phyloP scores from a whole-genome alignment of 2,113 vertebrate genomes.

The Lagopus leucura region DNA sequence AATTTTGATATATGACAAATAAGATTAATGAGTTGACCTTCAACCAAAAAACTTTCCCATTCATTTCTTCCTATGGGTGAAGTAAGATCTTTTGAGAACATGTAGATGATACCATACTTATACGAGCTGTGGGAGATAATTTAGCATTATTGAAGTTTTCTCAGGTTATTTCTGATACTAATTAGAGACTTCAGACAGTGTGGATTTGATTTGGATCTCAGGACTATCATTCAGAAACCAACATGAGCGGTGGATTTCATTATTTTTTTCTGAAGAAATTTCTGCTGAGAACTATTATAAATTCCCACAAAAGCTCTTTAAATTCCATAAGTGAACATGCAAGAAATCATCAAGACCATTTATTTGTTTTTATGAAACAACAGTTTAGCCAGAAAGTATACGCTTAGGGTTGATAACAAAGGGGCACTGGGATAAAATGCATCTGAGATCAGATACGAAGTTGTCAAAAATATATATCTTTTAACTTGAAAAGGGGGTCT shows the following conservation, averaged over 20 bases:
- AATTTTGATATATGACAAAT: neutral
- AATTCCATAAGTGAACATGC: neutral
- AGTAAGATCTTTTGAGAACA: neutral
- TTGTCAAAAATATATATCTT: neutral
- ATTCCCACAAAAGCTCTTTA: neutral
- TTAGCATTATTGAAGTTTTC: neutral
- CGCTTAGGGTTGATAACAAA: neutral
- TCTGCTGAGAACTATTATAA: neutral
- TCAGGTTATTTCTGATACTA: neutral
- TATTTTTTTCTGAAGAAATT: neutral
- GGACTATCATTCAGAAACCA: neutral
- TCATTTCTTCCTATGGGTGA: neutral
- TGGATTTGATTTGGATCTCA: neutral
- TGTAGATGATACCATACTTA: neutral
- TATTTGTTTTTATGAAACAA: neutral
- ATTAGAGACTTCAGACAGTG: neutral
- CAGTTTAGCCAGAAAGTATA: neutral
- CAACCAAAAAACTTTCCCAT: neutral
- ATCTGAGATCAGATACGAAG: neutral
- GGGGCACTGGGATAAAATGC: neutral
- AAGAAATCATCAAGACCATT: neutral
- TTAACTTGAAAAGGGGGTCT: neutral
- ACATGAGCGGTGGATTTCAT: neutral
- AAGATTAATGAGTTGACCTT: neutral
- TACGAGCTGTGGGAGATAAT: neutral